Conservation (phyloP, 2,888 invertebrate species). For the Habroteleia sp. region DNA sequence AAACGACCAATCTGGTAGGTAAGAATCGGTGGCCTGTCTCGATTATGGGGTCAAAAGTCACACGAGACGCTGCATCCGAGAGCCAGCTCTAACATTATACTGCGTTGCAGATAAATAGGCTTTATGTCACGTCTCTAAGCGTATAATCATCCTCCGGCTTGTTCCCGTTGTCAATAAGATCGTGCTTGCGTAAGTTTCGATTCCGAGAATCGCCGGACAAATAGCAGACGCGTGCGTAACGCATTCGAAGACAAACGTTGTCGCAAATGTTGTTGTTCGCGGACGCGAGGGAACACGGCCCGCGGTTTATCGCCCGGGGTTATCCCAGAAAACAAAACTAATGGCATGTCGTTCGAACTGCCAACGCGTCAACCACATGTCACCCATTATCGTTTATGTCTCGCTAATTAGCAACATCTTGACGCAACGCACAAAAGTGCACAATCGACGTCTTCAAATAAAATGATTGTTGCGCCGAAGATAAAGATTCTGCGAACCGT, state of each 20-base stretch:
- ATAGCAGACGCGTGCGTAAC: slow-evolving; percentile 48
- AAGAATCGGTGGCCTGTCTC: slow-evolving; percentile 32
- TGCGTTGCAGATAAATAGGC: slow-evolving; percentile 47
- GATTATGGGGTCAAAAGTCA: slow-evolving; percentile 51
- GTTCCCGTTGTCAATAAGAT: slow-evolving; percentile 53
- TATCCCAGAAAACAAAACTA: slow-evolving; percentile 80
- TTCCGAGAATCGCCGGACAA: slow-evolving; percentile 52
- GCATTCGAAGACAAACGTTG: slow-evolving; percentile 51
- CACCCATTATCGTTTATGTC: slow-evolving; percentile 79
- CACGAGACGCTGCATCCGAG: slow-evolving; percentile 31
- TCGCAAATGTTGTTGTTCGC: slow-evolving; percentile 53
- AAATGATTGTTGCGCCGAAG: slow-evolving; percentile 36
- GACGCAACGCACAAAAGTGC: slow-evolving; percentile 57
- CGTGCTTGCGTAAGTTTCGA: slow-evolving; percentile 35
- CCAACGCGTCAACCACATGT: slow-evolving; percentile 76
- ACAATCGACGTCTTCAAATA: slow-evolving; percentile 43
- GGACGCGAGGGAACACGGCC: slow-evolving; percentile 47
- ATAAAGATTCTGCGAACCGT: too few species aligned
- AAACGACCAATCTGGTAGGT: slow-evolving; percentile 38
- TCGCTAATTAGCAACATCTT: slow-evolving; percentile 78
- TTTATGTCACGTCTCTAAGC: slow-evolving; percentile 38
- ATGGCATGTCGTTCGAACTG: slow-evolving; percentile 75
- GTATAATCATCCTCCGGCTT: slow-evolving; percentile 45
- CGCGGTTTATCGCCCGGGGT: slow-evolving; percentile 77
- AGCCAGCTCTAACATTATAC: slow-evolving; percentile 17